Evolutionary conservation across 2,113 vertebrate species (phyloP), one percentile per base, ranked within the genome.

Genomic region (Poecilia latipinna): DNA sequence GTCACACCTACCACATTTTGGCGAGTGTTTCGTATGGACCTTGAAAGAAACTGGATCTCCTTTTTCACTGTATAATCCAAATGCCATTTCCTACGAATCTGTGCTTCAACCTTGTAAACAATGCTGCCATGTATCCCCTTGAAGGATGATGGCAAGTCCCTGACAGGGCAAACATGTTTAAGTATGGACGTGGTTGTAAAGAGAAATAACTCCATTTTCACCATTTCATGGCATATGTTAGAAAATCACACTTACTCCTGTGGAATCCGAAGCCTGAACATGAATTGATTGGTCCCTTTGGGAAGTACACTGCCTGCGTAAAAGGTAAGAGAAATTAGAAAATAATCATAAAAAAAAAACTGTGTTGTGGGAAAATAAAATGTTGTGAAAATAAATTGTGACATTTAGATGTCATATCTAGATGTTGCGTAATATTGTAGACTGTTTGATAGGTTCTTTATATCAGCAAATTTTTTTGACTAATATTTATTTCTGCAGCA

Each of bases 71-170:
- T 15, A 2, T 68, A 8, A 11, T 84, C 19, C 33, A 61, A 0
- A 4, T 65, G 80, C 92, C 90, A 92, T 13, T 82, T 82, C 35
- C 92, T 87, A 32, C 73, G 78, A n/a, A 94, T 13, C 54, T 82
- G 91, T 24, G 90, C 93, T 54, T 85, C 77, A 26, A 94, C 60
- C 6, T 19, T 71, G 72, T 94, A 94, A 8, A 67, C 57, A 32
- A 94, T 83, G 0, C 35, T 82, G 42, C 93, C 93, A 83, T 88
- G 4, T 15, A 0, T 0, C 3, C 80, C 90, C 11, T 74, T 77
- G 69, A 93, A 93, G 63, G 94, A 90, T 37, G 92, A 64, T 3
- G 94, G 93, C 68, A 93, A 74, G 22, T 87, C 67, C 39, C 93
- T 94, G 39, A 74, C 31, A 60, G 68, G 8, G 77, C 8, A 77